phyloP scores from a whole-genome alignment of 2,888 invertebrate genomes.

The Agonopterix heracliana region DNA sequence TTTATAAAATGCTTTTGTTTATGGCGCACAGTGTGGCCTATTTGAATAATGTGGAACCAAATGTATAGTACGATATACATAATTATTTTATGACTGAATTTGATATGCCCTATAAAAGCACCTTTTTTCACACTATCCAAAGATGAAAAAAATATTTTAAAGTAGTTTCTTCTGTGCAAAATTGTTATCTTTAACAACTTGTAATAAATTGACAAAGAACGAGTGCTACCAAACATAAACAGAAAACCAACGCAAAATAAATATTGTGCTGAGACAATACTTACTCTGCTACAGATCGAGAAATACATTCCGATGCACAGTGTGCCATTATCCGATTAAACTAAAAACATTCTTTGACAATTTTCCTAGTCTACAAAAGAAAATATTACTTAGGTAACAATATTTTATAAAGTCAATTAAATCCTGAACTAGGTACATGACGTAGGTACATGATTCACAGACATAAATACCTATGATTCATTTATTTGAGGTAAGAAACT shows the following conservation, averaged over 20 bases:
- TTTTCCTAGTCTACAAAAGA: too few relatives aligned
- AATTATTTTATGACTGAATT: neutral
- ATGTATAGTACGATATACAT: neutral
- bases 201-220: slow-evolving; percentile 8
- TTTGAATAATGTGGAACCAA: neutral
- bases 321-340: neutral
- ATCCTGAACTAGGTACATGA: too few relatives aligned
- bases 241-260: neutral
- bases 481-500: too few relatives aligned
- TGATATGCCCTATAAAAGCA: too few relatives aligned
- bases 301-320: slow-evolving; percentile 2
- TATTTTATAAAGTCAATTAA: too few relatives aligned
- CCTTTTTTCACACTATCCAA: too few relatives aligned
- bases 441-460: too few relatives aligned
- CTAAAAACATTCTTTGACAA: too few relatives aligned
- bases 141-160: neutral
- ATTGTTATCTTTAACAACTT: slow-evolving; percentile 2
- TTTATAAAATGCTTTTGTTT: neutral
- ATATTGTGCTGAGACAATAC: slow-evolving; percentile 2
- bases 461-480: too few relatives aligned
- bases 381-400: too few relatives aligned
- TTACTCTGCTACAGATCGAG: slow-evolving; percentile 4
- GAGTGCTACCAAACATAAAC: slow-evolving; percentile 5
- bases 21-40: neutral
- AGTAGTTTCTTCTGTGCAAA: neutral